Evolutionary conservation across 2,888 invertebrate species (phyloP).

Genomic region (Deilephila elpenor): DNA sequence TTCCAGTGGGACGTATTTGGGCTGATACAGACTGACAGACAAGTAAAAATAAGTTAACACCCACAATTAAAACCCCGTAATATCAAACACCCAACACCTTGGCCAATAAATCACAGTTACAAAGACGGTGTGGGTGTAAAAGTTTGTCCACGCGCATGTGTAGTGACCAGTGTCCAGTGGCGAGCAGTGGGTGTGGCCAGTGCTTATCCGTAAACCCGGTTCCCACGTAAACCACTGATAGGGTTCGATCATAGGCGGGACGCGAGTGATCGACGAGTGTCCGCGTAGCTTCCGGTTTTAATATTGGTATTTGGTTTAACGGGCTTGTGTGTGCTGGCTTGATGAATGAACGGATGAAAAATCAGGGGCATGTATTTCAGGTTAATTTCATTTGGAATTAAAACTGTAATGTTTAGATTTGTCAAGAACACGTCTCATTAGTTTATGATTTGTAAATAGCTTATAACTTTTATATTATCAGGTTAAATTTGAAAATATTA

Average conservation of each 20-base stretch:
- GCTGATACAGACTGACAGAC: too few species aligned
- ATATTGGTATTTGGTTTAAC: background rate
- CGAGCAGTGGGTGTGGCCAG: constrained; percentile 72
- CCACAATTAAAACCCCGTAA: background rate
- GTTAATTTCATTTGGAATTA: too few species aligned
- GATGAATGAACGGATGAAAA: background rate
- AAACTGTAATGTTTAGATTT: too few species aligned
- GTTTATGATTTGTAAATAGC: too few species aligned
- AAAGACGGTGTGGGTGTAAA: constrained; percentile 62
- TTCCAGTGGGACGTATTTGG: too few species aligned
- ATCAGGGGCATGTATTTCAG: too few species aligned
- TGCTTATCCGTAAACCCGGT: constrained; percentile 49
- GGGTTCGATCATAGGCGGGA: constrained; percentile 60
- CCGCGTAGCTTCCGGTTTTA: background rate
- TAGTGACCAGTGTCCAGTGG: constrained; percentile 80
- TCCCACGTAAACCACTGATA: constrained; percentile 62
- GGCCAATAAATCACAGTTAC: constrained; percentile 49
- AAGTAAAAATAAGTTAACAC: background rate
- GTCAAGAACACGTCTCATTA: too few species aligned
- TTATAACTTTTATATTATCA: too few species aligned
- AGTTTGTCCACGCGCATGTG: constrained; percentile 74
- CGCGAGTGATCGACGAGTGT: constrained; percentile 27
- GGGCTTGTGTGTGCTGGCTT: background rate
- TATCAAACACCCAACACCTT: constrained; percentile 33
- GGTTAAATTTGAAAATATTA: too few species aligned